Evolutionary conservation across 2,797 vertebrate species (phyloP).

Genomic region (Chelonia mydas): DNA sequence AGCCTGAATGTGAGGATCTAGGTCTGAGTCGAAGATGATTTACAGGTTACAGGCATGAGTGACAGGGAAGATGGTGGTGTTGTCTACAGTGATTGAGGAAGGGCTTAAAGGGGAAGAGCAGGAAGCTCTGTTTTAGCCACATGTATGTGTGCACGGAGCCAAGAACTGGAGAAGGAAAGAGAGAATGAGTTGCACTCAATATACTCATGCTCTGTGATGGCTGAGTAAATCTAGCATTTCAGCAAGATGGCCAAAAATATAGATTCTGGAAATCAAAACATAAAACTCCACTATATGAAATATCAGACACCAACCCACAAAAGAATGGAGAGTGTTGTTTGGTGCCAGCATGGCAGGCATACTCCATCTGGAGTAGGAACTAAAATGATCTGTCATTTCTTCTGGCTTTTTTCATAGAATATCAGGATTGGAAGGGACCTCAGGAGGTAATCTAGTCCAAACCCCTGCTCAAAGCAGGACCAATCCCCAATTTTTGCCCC

Average conservation of each 20-base stretch:
- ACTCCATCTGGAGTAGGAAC: neutral
- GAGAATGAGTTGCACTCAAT: neutral
- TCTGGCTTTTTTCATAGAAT: neutral
- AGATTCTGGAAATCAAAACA: neutral
- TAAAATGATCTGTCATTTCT: neutral
- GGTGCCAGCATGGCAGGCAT: neutral
- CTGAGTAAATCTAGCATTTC: neutral
- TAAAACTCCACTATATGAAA: neutral
- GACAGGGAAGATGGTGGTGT: too few relatives aligned
- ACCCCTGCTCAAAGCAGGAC: too few relatives aligned
- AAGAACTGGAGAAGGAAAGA: neutral
- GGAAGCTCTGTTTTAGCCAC: neutral
- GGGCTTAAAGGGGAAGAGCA: neutral
- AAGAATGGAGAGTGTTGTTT: neutral
- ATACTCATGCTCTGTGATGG: constrained; percentile 10
- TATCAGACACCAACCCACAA: neutral
- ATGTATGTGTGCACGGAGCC: accelerated
- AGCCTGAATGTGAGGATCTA: too few relatives aligned
- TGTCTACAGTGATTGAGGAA: neutral
- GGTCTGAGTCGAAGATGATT: too few relatives aligned
- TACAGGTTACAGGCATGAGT: too few relatives aligned
- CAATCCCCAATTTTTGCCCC: too few relatives aligned
- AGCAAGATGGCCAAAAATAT: neutral
- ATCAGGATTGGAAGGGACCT: too few relatives aligned
- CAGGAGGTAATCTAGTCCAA: too few relatives aligned